Percentiles rank a stretch among this genome's conserved stretches.
Evolutionary conservation across 2,113 vertebrate species (phyloP).

Genomic region (Parus major): DNA sequence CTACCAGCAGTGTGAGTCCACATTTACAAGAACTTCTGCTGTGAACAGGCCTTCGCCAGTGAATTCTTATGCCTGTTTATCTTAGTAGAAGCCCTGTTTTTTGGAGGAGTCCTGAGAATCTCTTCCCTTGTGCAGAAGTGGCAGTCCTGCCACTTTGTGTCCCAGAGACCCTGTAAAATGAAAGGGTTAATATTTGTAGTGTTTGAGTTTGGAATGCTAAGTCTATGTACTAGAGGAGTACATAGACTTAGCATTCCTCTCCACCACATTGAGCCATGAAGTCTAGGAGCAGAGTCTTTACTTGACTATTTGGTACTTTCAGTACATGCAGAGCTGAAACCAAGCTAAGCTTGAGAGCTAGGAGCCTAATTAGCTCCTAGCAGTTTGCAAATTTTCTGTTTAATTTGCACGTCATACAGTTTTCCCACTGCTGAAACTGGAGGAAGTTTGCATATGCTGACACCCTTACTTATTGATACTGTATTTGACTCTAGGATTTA

Average conservation of each 20-base stretch:
- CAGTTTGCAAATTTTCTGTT: neutral
- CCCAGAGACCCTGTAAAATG: neutral
- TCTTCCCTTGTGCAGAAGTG: neutral
- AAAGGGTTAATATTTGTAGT: neutral
- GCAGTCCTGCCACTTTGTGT: neutral
- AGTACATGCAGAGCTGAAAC: neutral
- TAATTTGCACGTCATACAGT: neutral
- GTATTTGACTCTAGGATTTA: neutral
- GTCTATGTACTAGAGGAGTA: neutral
- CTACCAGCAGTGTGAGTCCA: neutral
- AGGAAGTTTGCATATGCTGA: neutral
- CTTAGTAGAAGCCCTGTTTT: neutral
- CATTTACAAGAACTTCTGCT: neutral
- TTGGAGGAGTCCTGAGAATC: neutral
- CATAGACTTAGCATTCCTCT: neutral
- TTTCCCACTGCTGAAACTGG: neutral
- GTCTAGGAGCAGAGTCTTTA: neutral
- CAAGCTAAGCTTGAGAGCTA: neutral
- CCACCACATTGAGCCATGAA: neutral
- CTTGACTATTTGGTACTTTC: neutral
- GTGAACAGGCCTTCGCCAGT: neutral
- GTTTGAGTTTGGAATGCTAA: neutral
- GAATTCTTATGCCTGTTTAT: neutral
- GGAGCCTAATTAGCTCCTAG: neutral
- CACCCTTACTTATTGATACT: neutral